Evolutionary conservation across 2,888 invertebrate genomes (phyloP).

Genomic region (Morpho helenor): DNA sequence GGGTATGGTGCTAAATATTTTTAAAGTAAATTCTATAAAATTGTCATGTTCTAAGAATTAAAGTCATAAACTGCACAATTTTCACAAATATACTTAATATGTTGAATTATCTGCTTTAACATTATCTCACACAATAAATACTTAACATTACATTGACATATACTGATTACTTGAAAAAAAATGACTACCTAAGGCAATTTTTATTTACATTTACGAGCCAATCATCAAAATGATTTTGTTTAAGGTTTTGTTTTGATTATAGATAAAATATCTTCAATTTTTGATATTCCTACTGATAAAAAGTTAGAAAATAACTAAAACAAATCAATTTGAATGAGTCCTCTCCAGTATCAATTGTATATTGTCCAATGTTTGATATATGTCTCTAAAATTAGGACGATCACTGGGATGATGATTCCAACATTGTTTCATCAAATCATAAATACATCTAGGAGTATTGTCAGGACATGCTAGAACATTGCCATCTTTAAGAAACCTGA

Average conservation of each 20-base stretch:
- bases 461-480: slow-evolving; percentile 94
- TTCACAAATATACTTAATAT: slow-evolving; percentile 6
- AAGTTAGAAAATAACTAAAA: not conserved
- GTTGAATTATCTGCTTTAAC: slow-evolving; percentile 8
- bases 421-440: slow-evolving; percentile 95
- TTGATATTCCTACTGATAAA: slow-evolving; percentile 10
- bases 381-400: slow-evolving; percentile 91
- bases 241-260: slow-evolving; percentile 23
- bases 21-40: slow-evolving; percentile 15
- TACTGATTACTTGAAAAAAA: slow-evolving; percentile 19
- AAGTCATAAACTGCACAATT: slow-evolving; percentile 2
- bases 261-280: slow-evolving; percentile 28
- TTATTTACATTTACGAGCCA: slow-evolving; percentile 26
- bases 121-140: slow-evolving; percentile 25
- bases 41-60: slow-evolving; percentile 13
- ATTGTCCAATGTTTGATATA: slow-evolving; percentile 88
- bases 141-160: slow-evolving; percentile 19
- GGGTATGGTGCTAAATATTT: slow-evolving; percentile 21
- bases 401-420: slow-evolving; percentile 93
- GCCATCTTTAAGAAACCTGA: slow-evolving; percentile 95
- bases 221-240: slow-evolving; percentile 20
- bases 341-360: slow-evolving; percentile 78
- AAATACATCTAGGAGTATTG: slow-evolving; percentile 90
- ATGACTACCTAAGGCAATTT: slow-evolving; percentile 21
- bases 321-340: slow-evolving; percentile 54